Percentiles rank a stretch among this genome's conserved stretches.
Evolutionary conservation across 2,113 vertebrate genomes (phyloP).

Genomic region (Cynocephalus volans): DNA sequence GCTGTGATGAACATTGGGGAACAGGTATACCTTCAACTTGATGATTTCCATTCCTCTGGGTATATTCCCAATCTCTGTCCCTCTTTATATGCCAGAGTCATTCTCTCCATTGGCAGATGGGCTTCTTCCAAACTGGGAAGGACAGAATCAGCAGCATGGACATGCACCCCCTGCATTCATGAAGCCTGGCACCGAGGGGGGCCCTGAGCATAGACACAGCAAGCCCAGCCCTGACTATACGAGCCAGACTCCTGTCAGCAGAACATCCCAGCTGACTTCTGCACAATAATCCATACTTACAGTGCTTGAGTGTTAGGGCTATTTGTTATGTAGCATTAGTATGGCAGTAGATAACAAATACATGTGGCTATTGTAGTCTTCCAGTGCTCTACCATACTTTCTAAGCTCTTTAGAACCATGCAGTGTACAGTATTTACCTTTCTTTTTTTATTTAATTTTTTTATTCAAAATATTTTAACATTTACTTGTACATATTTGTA

Average conservation of each 20-base stretch:
- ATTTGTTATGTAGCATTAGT: not conserved
- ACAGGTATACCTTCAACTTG: no score
- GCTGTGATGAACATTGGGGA: no score
- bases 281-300: not conserved
- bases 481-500: no score
- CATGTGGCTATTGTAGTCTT: not conserved
- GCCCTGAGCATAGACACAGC: not conserved
- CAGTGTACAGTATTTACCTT: not conserved
- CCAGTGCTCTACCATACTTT: not conserved
- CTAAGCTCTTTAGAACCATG: not conserved
- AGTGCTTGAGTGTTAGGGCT: not conserved
- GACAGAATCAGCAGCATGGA: not conserved
- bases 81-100: not conserved
- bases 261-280: not conserved
- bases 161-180: not conserved
- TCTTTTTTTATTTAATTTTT: no score
- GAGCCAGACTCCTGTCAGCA: not conserved
- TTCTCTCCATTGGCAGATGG: not conserved
- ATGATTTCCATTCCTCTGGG: no score
- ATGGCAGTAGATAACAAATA: not conserved
- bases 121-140: not conserved
- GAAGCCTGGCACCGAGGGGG: not conserved
- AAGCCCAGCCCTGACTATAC: not conserved
- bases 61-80: not conserved
- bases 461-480: not conserved